A percentile compares a stretch with the other conserved stretches of the same genome.
Evolutionary conservation across 2,113 vertebrate species (phyloP).

Genomic region (Chaetodon trifascialis): DNA sequence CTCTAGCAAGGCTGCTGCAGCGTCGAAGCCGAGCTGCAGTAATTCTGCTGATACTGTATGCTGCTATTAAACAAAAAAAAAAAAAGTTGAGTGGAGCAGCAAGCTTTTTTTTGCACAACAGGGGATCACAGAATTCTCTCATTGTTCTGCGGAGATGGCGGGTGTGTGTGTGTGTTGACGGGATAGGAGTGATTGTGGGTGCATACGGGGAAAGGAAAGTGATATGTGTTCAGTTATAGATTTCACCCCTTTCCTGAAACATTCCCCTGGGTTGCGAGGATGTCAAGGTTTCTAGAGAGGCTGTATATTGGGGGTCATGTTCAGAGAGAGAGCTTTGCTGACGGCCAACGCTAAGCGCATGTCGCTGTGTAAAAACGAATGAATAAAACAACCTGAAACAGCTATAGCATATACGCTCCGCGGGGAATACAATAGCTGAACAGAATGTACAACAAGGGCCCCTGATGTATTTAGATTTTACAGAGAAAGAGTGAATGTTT

Average conservation of each 20-base stretch:
- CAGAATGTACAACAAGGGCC: slow-evolving; percentile 60
- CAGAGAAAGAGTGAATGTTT: slow-evolving; percentile 36
- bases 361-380: neutral
- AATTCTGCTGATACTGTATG: slow-evolving; percentile 83
- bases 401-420: slow-evolving; percentile 20
- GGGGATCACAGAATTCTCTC: slow-evolving; percentile 66
- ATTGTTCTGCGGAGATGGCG: slow-evolving; percentile 71
- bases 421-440: slow-evolving; percentile 48
- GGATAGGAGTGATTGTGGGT: slow-evolving; percentile 23
- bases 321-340: slow-evolving; percentile 27
- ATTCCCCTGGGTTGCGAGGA: slow-evolving; percentile 43
- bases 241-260: slow-evolving; percentile 52
- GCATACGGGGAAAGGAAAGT: slow-evolving; percentile 49
- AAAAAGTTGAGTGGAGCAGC: slow-evolving; percentile 54
- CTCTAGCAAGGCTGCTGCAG: slow-evolving; percentile 76
- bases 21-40: slow-evolving; percentile 60
- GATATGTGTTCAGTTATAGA: slow-evolving; percentile 60
- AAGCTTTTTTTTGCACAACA: slow-evolving; percentile 45
- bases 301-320: slow-evolving; percentile 36
- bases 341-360: slow-evolving; percentile 9
- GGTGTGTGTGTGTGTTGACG: slow-evolving; percentile 34
- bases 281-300: slow-evolving; percentile 36
- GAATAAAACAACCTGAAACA: slow-evolving; percentile 26
- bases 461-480: slow-evolving; percentile 45
- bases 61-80: slow-evolving; percentile 67